phyloP scores from a whole-genome alignment of 37 sponge, comb jelly and placozoan genomes.

The Theonella swinhoei region DNA sequence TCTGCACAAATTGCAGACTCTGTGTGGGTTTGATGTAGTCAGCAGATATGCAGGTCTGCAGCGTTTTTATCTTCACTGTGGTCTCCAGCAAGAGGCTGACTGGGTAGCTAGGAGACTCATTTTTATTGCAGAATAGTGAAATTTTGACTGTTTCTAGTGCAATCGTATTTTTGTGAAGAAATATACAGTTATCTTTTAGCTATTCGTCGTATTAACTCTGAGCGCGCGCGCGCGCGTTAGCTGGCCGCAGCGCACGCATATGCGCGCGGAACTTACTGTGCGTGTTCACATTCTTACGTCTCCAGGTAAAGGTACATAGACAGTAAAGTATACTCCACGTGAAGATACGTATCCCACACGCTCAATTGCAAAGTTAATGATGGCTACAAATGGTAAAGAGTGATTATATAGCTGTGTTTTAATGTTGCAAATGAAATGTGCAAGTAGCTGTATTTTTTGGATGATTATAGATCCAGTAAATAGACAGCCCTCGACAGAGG shows the following conservation, averaged over 20 bases:
- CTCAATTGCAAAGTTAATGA: too few species aligned
- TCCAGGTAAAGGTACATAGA: too few species aligned
- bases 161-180: too few species aligned
- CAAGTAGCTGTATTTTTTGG: background rate
- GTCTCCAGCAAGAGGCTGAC: constrained; percentile 54
- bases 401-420: too few species aligned
- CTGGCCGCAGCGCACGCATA: background rate
- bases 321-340: too few species aligned
- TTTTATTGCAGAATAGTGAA: background rate
- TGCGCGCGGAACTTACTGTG: background rate
- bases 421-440: too few species aligned
- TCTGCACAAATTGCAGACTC: constrained; percentile 77
- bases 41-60: constrained; percentile 64
- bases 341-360: too few species aligned
- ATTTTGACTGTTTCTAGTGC: too few species aligned
- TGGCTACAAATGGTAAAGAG: too few species aligned
- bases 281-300: too few species aligned
- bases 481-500: background rate
- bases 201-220: background rate
- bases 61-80: constrained; percentile 55
- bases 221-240: background rate
- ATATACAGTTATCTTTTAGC: background rate
- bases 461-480: background rate
- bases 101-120: constrained; percentile 73
- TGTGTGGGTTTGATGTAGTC: constrained; percentile 81